Evolutionary conservation across 2,888 invertebrate species (phyloP).

Genomic region (Myopa tessellatipennis): DNA sequence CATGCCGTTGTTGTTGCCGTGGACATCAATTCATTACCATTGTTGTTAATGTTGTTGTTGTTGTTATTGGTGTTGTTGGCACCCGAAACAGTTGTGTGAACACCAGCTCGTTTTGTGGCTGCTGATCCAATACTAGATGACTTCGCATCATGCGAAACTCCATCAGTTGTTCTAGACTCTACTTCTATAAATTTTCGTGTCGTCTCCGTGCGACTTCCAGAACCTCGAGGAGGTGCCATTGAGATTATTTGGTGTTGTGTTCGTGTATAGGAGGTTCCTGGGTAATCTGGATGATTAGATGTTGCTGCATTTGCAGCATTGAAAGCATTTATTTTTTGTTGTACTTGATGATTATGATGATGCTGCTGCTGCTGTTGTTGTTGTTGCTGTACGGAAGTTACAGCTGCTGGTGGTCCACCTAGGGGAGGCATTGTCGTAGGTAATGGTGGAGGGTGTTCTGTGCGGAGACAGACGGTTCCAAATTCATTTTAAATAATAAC

Average conservation of each 20-base stretch:
- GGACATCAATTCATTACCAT: conserved; percentile 48
- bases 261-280: conserved; percentile 49
- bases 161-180: conserved; percentile 51
- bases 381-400: neutral
- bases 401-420: conserved; percentile 51
- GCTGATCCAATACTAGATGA: neutral
- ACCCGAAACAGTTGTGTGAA: conserved; percentile 46
- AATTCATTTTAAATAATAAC: neutral
- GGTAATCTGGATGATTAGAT: conserved; percentile 36
- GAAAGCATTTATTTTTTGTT: conserved; percentile 62
- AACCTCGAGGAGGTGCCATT: conserved; percentile 49
- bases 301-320: conserved; percentile 60
- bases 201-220: conserved; percentile 52
- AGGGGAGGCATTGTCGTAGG: conserved; percentile 68
- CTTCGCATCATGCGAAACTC: neutral
- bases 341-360: conserved; percentile 56
- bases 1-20: conserved; percentile 50
- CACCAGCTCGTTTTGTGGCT: conserved; percentile 39
- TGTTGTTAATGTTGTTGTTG: conserved; percentile 49
- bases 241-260: conserved; percentile 49
- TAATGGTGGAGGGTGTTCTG: conserved; percentile 63
- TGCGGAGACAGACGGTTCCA: conserved; percentile 9
- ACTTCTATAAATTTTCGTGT: conserved; percentile 62
- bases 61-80: conserved; percentile 54
- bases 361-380: conserved; percentile 43